Evolutionary conservation across 2,888 invertebrate species (phyloP), one percentile per base, ranked within the genome.

Genomic region (Melipona beecheii): DNA sequence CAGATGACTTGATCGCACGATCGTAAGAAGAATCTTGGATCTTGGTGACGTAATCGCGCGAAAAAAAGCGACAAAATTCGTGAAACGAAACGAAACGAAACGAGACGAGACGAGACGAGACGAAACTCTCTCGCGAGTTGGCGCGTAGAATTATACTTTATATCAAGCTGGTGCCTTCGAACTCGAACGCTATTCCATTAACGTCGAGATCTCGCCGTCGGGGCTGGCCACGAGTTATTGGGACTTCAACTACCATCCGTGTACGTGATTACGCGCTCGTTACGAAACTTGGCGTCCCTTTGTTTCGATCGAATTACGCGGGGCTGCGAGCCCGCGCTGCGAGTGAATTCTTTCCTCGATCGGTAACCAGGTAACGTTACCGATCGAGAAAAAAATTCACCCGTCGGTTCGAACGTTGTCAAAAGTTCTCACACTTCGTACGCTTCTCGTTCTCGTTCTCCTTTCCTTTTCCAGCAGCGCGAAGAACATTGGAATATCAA

Each of bases 11-110:
- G 31, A 83, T 85, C 75, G 73, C 43, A 75, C 75, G 73, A 31
- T 71, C 43, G 43, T 9, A 43, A 43, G 43, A 60, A 83, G 81
- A 87, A 87, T 85, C 81, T 27, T 27, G 85, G 72, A 81, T 87
- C 87, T 78, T 86, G 54, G 62, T 31, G 52, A 62, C 49, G 73
- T 78, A 83, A 78, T 69, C 58, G 17, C 60, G 60, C 65, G 70
- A 56, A 68, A 56, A 68, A 81, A 76, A 81, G 54, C 62, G 70
- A 43, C 50, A 43, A 43, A 9, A 43, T 1, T 43, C 1, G 80
- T 52, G 72, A 72, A 64, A 72, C 68, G 78, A 43, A 43, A 24
- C 19, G 49, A 75, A 75, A 50, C 78, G 60, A 83, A 66, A 69
- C 52, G 68, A 60, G 58, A 72, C 65, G 78, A 36, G 6, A 24